Percentiles rank a stretch among this genome's conserved stretches.
Evolutionary conservation across 1,140 invertebrate species (phyloP).

Genomic region (Penaeus indicus): DNA sequence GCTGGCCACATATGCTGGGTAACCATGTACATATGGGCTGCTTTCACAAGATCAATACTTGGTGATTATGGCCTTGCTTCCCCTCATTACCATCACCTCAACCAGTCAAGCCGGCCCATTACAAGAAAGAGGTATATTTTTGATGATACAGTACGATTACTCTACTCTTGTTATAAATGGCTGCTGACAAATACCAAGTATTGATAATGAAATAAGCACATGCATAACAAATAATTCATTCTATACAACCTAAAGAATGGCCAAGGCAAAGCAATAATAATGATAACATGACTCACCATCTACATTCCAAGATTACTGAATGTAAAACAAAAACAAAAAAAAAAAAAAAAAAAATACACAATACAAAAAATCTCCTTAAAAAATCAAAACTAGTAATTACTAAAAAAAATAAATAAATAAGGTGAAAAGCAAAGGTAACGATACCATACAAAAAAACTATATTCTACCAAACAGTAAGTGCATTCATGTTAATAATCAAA

Average conservation of each 20-base stretch:
- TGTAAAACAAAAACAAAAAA: no score
- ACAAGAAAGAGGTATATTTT: constrained; percentile 26
- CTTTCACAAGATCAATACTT: constrained; percentile 61
- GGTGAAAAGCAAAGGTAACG: background rate
- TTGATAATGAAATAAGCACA: constrained; percentile 62
- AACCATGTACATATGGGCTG: background rate
- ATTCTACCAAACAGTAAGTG: background rate
- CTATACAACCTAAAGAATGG: constrained; percentile 18
- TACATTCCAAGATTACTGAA: background rate
- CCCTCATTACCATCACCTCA: constrained; percentile 2
- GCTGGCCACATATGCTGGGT: background rate
- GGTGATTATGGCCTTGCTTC: constrained; percentile 52
- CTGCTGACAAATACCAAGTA: constrained; percentile 63
- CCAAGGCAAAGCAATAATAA: background rate
- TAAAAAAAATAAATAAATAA: no score
- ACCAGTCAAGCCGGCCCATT: constrained; percentile 50
- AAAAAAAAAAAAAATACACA: no score
- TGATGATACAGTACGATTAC: background rate
- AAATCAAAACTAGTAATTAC: no score
- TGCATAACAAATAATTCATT: constrained; percentile 40
- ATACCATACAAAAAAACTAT: background rate
- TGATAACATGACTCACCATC: background rate
- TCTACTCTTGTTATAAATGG: constrained; percentile 53
- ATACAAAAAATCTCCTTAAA: no score
- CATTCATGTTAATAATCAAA: background rate